These are phyloP conservation scores for Scelioninae gen. 2 DNA, from an alignment of 2,888 invertebrate species.

Conservation along the genomic window DNA sequence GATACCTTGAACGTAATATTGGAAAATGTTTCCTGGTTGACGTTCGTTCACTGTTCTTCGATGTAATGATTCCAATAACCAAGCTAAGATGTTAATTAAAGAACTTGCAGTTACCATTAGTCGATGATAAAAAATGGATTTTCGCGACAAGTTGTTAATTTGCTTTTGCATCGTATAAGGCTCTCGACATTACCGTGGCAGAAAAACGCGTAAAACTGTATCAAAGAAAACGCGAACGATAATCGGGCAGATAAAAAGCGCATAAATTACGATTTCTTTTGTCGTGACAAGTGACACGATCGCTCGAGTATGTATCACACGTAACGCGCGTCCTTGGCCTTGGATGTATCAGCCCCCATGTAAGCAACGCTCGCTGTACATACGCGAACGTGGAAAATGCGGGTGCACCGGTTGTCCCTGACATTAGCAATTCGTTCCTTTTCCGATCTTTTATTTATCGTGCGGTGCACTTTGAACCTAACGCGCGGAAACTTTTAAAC, in stretches of 20 bases:
- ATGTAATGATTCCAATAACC: too few species aligned
- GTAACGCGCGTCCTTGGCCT: constrained; percentile 69
- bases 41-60: too few species aligned
- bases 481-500: constrained; percentile 9
- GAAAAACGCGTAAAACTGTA: constrained; percentile 51
- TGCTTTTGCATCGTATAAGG: too few species aligned
- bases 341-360: constrained; percentile 69
- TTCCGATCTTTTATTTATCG: constrained; percentile 58
- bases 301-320: constrained; percentile 64
- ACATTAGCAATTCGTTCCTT: constrained; percentile 64
- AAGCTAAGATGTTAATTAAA: too few species aligned
- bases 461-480: constrained; percentile 47
- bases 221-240: constrained; percentile 46
- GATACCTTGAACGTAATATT: too few species aligned
- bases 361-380: constrained; percentile 53
- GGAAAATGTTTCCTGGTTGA: too few species aligned
- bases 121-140: too few species aligned
- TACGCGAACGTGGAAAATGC: constrained; percentile 69
- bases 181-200: too few species aligned
- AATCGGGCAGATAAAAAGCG: constrained; percentile 53
- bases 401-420: constrained; percentile 72
- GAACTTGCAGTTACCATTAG: too few species aligned
- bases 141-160: too few species aligned
- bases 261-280: constrained; percentile 59
- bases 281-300: constrained; percentile 56